phyloP scores from a whole-genome alignment of 2,113 vertebrate species.

The Sus scrofa region DNA sequence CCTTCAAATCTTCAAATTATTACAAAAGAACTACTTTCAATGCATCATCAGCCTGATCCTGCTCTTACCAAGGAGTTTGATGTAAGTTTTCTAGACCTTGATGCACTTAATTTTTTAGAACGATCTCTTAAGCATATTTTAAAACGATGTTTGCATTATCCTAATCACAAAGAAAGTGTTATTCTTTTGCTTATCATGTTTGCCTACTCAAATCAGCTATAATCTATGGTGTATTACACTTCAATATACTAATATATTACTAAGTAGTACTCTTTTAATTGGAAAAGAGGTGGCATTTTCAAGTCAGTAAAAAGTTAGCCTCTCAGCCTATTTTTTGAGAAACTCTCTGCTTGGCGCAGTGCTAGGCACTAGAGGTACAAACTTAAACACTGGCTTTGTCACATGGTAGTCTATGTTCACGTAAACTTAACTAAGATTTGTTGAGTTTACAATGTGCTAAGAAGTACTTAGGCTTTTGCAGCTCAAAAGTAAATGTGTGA shows the following conservation, averaged over 20 bases:
- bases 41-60: conserved; percentile 99
- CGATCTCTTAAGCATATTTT: conserved; percentile 5
- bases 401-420: not conserved
- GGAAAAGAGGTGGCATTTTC: conserved; percentile 30
- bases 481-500: not conserved
- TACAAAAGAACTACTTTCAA: conserved; percentile 95
- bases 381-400: not conserved
- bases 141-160: not conserved
- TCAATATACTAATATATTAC: not conserved
- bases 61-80: conserved; percentile 99
- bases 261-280: conserved; percentile 11
- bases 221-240: not conserved
- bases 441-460: not conserved
- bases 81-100: conserved; percentile 87
- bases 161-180: not conserved
- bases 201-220: not conserved
- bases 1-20: conserved; percentile 96
- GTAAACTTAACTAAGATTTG: conserved; percentile 3
- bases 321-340: not conserved
- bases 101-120: not conserved
- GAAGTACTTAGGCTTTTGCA: not conserved
- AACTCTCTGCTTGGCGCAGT: not conserved
- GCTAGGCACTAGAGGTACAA: not conserved
- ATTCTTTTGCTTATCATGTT: not conserved
- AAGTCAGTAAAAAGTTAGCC: conserved; percentile 43